phyloP scores from a whole-genome alignment of 2,888 invertebrate genomes.

The Thumatha senex region DNA sequence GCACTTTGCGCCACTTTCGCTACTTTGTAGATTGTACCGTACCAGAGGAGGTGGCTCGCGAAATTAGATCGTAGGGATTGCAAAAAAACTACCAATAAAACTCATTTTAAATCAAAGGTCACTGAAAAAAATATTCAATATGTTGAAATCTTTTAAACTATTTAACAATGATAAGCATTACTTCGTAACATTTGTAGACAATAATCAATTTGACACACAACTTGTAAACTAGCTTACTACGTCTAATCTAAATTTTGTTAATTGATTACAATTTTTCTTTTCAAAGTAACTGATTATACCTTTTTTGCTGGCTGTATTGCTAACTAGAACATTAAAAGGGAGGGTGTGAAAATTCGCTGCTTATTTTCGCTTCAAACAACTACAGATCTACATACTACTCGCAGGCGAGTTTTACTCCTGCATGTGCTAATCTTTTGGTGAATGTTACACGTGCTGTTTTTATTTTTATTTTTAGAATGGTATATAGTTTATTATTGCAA shows the following conservation, averaged over 20 bases:
- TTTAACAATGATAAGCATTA: not conserved
- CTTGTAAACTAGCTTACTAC: too few relatives aligned
- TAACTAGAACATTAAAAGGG: constrained; percentile 72
- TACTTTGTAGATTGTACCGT: constrained; percentile 70
- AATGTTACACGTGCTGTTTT: constrained; percentile 10
- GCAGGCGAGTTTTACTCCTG: constrained; percentile 6
- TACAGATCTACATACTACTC: constrained; percentile 26
- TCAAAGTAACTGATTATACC: not conserved
- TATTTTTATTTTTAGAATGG: too few relatives aligned
- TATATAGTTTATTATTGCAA: too few relatives aligned
- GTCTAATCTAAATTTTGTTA: too few relatives aligned
- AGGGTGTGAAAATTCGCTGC: constrained; percentile 77
- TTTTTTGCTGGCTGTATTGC: constrained; percentile 58
- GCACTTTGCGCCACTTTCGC: constrained; percentile 77
- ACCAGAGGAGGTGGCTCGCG: constrained; percentile 49
- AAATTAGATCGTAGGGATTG: constrained; percentile 66
- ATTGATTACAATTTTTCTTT: too few relatives aligned
- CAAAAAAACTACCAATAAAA: constrained; percentile 35
- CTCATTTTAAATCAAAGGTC: constrained; percentile 30
- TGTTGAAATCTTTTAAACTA: not conserved
- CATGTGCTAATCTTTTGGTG: constrained; percentile 19
- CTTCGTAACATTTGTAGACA: too few relatives aligned
- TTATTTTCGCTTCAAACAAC: constrained; percentile 58
- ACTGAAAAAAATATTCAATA: constrained; percentile 9
- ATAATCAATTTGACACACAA: too few relatives aligned